A percentile compares a stretch with the other conserved stretches of the same genome.
Evolutionary conservation across 2,113 vertebrate species (phyloP).

Genomic region (Podiceps cristatus): DNA sequence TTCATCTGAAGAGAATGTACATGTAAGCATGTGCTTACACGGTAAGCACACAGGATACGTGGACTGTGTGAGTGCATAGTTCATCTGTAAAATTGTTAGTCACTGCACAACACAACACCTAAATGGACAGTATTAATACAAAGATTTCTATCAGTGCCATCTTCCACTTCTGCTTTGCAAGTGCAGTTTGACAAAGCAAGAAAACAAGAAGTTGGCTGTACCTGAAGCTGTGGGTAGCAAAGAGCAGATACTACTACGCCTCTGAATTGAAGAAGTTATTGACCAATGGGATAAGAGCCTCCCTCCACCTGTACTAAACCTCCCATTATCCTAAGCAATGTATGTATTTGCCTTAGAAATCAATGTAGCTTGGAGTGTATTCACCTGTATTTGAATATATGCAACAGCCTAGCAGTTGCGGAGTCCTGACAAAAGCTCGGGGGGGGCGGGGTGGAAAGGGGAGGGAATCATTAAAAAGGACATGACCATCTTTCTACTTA

Average conservation of each 20-base stretch:
- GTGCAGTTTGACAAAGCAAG: not conserved
- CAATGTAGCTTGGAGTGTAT: not conserved
- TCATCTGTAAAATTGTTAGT: accelerated
- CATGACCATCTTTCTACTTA: not conserved
- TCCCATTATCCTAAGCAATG: not conserved
- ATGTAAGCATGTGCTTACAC: not conserved
- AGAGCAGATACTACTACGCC: not conserved
- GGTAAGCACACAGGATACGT: not conserved
- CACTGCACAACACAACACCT: not conserved
- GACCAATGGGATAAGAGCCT: not conserved
- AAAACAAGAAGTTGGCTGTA: not conserved
- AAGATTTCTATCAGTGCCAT: not conserved
- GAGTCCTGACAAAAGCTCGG: not conserved
- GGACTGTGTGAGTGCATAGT: not conserved
- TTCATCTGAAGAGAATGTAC: not conserved
- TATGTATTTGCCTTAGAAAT: not conserved
- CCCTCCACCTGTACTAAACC: not conserved
- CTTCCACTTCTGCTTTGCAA: not conserved
- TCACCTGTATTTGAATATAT: not conserved
- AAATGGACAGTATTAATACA: too few relatives aligned
- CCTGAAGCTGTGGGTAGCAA: not conserved
- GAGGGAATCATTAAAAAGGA: not conserved
- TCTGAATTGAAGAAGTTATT: not conserved
- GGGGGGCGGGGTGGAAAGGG: too few relatives aligned
- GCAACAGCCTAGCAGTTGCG: not conserved